A percentile compares a stretch with the other conserved stretches of the same genome.
Conservation (phyloP, 2,797 vertebrate genomes). For the Onychomys leucogaster region DNA sequence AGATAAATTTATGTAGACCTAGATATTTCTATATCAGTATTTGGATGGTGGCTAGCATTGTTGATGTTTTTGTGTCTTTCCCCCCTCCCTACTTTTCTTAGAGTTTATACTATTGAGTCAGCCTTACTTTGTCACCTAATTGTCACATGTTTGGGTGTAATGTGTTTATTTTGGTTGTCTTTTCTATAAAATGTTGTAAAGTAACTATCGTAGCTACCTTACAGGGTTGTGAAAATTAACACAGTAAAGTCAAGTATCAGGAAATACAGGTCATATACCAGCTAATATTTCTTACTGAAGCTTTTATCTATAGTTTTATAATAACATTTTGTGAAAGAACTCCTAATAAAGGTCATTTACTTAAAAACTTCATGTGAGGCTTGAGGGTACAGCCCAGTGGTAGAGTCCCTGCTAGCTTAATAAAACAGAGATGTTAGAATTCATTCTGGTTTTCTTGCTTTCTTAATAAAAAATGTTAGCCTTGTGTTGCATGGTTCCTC, state of each 20-base stretch:
- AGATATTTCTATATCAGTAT: not conserved
- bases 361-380: not conserved
- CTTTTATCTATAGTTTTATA: conserved; percentile 1
- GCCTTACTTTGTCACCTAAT: not conserved
- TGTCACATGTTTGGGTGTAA: not conserved
- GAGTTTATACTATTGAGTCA: not conserved
- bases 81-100: not conserved
- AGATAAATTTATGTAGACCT: not conserved
- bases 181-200: not conserved
- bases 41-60: not conserved
- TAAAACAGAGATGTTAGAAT: not conserved
- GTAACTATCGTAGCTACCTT: not conserved
- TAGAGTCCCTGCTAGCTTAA: not conserved
- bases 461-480: not conserved
- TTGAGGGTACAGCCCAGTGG: not conserved
- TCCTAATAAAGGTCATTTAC: not conserved
- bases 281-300: not conserved
- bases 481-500: not conserved
- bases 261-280: not conserved
- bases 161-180: not conserved
- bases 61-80: not conserved
- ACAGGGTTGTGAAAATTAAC: not conserved
- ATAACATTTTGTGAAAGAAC: not conserved
- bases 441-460: not conserved
- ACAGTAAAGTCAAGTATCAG: not conserved